phyloP scores from a whole-genome alignment of 2,888 invertebrate genomes.

The Ypsolopha sequella region DNA sequence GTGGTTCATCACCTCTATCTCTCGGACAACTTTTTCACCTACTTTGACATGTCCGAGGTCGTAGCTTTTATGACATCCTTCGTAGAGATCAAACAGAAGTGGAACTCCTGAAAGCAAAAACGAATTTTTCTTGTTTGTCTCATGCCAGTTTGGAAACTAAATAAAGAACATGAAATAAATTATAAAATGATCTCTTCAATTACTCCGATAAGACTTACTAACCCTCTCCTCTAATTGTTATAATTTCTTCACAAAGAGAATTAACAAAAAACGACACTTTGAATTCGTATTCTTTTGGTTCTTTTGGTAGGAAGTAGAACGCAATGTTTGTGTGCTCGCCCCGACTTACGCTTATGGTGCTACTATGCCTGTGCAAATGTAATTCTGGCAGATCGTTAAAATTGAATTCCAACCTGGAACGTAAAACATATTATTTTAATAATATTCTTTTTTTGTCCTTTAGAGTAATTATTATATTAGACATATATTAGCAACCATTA shows the following conservation, averaged over 20 bases:
- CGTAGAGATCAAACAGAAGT: slow-evolving; percentile 52
- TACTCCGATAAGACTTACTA: not conserved
- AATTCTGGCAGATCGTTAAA: slow-evolving; percentile 59
- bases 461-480: too few species aligned
- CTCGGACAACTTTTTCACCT: slow-evolving; percentile 58
- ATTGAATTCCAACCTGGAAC: slow-evolving; percentile 63
- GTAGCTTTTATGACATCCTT: slow-evolving; percentile 60
- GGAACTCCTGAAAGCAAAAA: slow-evolving; percentile 39
- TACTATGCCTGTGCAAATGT: slow-evolving; percentile 32
- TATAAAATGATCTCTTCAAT: too few species aligned
- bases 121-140: too few species aligned
- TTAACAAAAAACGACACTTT: slow-evolving; percentile 66
- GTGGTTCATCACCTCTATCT: slow-evolving; percentile 71
- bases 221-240: slow-evolving; percentile 72
- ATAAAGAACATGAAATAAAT: too few species aligned
- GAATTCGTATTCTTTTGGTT: slow-evolving; percentile 58
- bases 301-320: slow-evolving; percentile 69
- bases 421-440: not conserved
- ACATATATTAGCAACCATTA: not conserved
- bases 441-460: not conserved
- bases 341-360: too few species aligned
- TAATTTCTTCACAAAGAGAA: slow-evolving; percentile 55
- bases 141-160: too few species aligned
- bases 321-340: slow-evolving; percentile 49
- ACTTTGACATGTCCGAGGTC: slow-evolving; percentile 56